Evolutionary conservation across 2,888 invertebrate genomes (phyloP), one percentile per base, ranked within the genome.

Genomic region (Dromius quadrimaculatus): DNA sequence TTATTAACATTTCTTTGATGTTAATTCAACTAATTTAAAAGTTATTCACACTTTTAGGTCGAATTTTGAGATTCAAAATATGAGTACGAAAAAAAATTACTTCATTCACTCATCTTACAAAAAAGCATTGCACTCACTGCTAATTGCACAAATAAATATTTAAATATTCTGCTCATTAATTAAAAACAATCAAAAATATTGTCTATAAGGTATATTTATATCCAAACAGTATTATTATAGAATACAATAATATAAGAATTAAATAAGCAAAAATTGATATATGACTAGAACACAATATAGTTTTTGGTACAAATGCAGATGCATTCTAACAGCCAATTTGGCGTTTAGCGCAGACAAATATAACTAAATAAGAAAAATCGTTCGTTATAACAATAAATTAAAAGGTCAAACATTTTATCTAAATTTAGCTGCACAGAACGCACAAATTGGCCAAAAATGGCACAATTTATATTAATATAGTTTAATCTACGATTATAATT

Each of bases 241-340:
- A 8, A 50, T 50, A 36, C 36, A 50, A 50, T 20, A 41, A 1
- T 50, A 22, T 50, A 22, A 50, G 8, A 2, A 45, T 45, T n/a
- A 41, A n/a, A 17, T 50, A 50, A 50, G 50, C 50, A 50, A 50
- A 50, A 20, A 19, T 50, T 22, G 4, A 11, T 6, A 5, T 2
- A 5, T 50, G 50, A 59, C 59, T 59, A 59, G 59, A 59, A 59
- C 59, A 59, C 59, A 59, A 59, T 59, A 3, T 15, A 15, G 59
- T 59, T 9, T 32, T 59, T 59, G 59, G 59, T 59, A 59, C 19
- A 59, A 59, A 59, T 36, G 5, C 36, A 2, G 34, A 0, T 34
- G 59, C 28, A 59, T 17, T 59, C 15, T 50, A 11, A 22, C 13
- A 2, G 4, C 15, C 11, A 17, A 13, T 19, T 9, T n/a, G 3